Evolutionary conservation across 2,888 invertebrate species (phyloP).

Genomic region (Eristalis arbustorum): DNA sequence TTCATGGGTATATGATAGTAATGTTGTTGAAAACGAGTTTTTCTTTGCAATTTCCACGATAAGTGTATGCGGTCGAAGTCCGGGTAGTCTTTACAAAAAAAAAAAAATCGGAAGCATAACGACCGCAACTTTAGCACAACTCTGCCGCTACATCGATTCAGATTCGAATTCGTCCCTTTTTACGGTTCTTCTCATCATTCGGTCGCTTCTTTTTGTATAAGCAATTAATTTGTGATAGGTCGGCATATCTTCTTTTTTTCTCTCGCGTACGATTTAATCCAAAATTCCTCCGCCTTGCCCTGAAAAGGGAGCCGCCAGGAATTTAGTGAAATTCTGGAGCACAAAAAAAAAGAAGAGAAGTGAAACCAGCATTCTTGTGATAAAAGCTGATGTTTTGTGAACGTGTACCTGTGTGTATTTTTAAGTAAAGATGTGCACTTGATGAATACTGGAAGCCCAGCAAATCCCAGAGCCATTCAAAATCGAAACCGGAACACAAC

Average conservation of each 20-base stretch:
- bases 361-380: conserved; percentile 39
- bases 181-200: not conserved
- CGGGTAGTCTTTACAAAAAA: conserved; percentile 1
- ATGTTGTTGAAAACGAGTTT: conserved; percentile 59
- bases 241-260: conserved; percentile 27
- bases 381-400: conserved; percentile 23
- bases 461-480: not conserved
- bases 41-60: conserved; percentile 55
- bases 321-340: conserved; percentile 23
- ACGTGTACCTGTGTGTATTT: not conserved
- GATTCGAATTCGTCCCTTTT: conserved; percentile 22
- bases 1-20: conserved; percentile 52
- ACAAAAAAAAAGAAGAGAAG: conserved; percentile 4
- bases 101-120: conserved; percentile 55
- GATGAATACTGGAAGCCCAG: conserved; percentile 29
- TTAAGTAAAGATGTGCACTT: conserved; percentile 40
- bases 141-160: not conserved
- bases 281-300: conserved; percentile 4
- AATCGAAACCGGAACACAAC: not conserved
- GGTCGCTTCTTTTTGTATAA: not conserved
- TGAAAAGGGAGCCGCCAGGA: conserved; percentile 8
- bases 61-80: conserved; percentile 21
- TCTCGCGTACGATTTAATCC: conserved; percentile 16
- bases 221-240: conserved; percentile 41
- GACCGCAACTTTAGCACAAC: conserved; percentile 47